Conservation (phyloP, 2,888 invertebrate species). For the Macrophya annulata region DNA sequence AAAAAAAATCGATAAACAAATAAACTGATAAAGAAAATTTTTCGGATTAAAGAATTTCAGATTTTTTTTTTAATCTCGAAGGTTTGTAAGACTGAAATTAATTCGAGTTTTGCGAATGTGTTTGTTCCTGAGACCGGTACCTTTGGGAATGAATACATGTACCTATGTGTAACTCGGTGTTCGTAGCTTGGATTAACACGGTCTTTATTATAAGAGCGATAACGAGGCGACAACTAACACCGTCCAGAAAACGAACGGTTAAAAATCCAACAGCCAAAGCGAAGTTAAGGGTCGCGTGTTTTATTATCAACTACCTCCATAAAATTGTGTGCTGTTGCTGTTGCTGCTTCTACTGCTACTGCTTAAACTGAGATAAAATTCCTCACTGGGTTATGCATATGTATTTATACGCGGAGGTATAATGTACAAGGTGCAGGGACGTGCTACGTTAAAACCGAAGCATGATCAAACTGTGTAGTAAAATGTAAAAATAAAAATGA, state of each 20-base stretch:
- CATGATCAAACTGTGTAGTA: background rate
- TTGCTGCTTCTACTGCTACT: too few species aligned
- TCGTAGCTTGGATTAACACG: slow-evolving; percentile 29
- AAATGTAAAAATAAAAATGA: background rate
- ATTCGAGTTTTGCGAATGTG: background rate
- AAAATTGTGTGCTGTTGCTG: background rate
- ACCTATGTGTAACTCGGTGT: background rate
- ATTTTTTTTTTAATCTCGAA: too few species aligned
- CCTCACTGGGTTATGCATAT: background rate
- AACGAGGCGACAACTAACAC: slow-evolving; percentile 40
- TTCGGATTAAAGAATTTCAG: too few species aligned
- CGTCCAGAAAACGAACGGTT: background rate
- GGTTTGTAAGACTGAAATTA: background rate
- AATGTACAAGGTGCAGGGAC: background rate
- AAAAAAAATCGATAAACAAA: too few species aligned
- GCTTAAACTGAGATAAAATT: slow-evolving; percentile 34
- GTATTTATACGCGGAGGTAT: background rate
- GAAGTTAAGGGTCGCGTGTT: slow-evolving; percentile 33
- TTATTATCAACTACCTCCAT: slow-evolving; percentile 35
- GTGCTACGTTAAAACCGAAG: background rate
- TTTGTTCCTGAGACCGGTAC: background rate
- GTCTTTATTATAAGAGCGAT: slow-evolving; percentile 39
- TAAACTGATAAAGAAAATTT: too few species aligned
- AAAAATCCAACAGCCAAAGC: background rate
- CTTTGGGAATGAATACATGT: background rate